Conservation (phyloP, 2,113 vertebrate species). For the Pyrgilauda ruficollis region DNA sequence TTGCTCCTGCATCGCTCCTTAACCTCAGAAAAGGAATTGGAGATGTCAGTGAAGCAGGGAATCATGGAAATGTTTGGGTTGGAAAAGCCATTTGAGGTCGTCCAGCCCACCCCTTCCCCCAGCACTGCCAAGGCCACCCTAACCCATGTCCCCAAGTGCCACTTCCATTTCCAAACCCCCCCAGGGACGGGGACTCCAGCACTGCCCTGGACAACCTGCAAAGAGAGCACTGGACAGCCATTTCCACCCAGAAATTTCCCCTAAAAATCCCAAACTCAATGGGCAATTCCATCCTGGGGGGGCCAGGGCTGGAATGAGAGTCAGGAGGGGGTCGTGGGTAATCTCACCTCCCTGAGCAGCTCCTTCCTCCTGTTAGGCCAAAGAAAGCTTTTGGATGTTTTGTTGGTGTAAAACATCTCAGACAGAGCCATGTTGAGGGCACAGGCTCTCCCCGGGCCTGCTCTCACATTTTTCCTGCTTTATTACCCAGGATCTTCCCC, state of each 20-base stretch:
- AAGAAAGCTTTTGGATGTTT: neutral
- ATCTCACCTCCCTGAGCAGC: neutral
- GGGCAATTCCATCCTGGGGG: neutral
- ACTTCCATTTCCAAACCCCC: neutral
- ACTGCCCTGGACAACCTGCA: neutral
- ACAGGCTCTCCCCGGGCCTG: neutral
- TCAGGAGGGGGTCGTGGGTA: fast-evolving
- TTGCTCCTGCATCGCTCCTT: neutral
- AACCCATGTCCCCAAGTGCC: neutral
- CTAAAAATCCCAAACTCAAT: fast-evolving
- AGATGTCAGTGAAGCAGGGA: neutral
- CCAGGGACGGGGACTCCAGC: neutral
- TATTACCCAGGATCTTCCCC: neutral
- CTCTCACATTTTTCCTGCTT: neutral
- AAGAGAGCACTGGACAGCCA: no score
- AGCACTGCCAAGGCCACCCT: neutral
- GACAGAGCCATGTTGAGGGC: neutral
- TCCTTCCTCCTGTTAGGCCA: neutral
- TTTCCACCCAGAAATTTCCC: neutral
- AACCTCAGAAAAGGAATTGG: neutral
- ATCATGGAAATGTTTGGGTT: neutral
- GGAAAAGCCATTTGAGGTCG: neutral
- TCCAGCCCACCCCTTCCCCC: fast-evolving
- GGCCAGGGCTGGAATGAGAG: neutral
- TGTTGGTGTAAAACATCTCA: neutral